Conservation (phyloP, 2,797 vertebrate genomes). For the Notoglanidium macrostoma region DNA sequence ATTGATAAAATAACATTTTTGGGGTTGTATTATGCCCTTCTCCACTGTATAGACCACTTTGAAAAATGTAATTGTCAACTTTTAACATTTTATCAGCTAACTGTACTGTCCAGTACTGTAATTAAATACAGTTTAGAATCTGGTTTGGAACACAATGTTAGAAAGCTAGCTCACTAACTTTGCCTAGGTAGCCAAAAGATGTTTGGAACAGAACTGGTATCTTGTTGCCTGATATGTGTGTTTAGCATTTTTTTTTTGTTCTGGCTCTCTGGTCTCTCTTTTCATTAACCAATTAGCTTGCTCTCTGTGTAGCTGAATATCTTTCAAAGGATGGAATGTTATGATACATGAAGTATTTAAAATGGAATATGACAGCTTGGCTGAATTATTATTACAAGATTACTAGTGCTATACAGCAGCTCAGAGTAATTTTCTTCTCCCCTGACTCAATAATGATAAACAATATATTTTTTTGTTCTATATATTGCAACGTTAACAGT, state of each 20-base stretch:
- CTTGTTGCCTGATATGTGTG: neutral
- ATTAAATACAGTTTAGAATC: neutral
- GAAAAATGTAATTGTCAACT: neutral
- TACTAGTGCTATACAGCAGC: too few species aligned
- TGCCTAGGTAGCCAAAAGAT: neutral
- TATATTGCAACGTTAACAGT: neutral
- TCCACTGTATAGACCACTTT: neutral
- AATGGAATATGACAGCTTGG: neutral
- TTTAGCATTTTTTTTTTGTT: neutral
- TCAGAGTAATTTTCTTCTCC: neutral
- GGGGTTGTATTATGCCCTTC: neutral
- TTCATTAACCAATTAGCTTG: neutral
- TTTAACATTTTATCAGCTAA: too few species aligned
- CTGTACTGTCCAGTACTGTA: neutral
- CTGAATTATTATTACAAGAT: conserved; percentile 56
- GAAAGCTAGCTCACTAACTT: neutral
- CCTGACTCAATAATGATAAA: neutral
- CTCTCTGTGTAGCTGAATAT: neutral
- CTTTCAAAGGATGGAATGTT: too few species aligned
- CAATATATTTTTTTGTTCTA: neutral
- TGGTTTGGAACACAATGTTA: neutral
- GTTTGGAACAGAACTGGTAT: neutral
- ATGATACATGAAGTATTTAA: neutral
- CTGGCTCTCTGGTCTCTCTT: neutral
- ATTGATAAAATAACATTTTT: neutral